Evolutionary conservation across 2,797 vertebrate species (phyloP), one percentile per base, ranked within the genome.

Genomic region (Columba guinea): DNA sequence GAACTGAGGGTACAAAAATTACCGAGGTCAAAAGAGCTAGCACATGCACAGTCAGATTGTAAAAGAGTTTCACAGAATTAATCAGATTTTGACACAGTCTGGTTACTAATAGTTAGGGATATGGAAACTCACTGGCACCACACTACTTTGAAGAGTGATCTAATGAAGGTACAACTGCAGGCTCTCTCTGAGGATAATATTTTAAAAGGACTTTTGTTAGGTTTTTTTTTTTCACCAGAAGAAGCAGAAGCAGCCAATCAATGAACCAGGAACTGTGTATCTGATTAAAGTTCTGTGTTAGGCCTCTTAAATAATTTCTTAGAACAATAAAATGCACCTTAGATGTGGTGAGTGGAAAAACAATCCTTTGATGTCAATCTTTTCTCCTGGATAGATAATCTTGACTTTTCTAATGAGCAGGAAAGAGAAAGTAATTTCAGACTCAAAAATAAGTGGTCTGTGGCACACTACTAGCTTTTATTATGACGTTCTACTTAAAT

Each of bases 301-400:
- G 26, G 27, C 87, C 35, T 89, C 59, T 73, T 93, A 85, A 79
- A 89, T 74, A 92, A 96, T 68, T 92, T 59, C 48, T 91, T 83
- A 3, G 0, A 94, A 95, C 87, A 91, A 78, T 84, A 69, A 89
- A 88, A 77, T 91, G 35, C 35, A 80, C 39, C 62, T 93, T 90
- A 80, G 74, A 94, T 63, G 44, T 91, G n/a, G 26, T 83, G 60
- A 95, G 58, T 67, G 59, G 68, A 89, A 93, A 87, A 95, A 56
- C 63, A 96, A 41, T 76, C 39, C 34, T 83, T 92, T 86, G 75
- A 87, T 91, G 83, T 78, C 76, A 82, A 5, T 89, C 80, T 76
- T 89, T 82, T 84, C 59, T 46, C 69, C 79, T 63, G 39, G 52
- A 48, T 62, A 92, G 48, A 89, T 84, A 73, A 84, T 18, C 63